A percentile compares a stretch with the other conserved stretches of the same genome.
These are phyloP conservation scores for Plecotus auritus DNA, from an alignment of 2,113 vertebrate genomes.

Conservation along the genomic window DNA sequence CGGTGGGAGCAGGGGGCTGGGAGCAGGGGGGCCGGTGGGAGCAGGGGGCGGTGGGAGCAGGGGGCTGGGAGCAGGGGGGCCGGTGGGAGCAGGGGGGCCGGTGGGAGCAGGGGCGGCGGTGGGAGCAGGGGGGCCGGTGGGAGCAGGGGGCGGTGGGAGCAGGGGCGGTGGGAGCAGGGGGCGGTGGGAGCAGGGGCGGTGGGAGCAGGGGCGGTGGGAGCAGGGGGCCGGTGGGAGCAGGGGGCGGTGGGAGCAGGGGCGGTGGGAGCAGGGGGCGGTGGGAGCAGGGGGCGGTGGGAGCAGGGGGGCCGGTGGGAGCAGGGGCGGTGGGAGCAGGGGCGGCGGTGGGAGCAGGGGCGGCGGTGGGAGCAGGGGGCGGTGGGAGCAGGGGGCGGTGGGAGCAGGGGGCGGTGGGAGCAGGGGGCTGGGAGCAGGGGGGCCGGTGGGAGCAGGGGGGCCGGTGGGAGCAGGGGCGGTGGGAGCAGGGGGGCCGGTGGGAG, in stretches of 20 bases:
- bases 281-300: no score
- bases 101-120: no score
- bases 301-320: neutral
- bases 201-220: neutral
- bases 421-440: no score
- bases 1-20: neutral
- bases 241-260: no score
- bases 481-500: neutral
- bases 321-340: neutral
- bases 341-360: no score
- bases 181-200: neutral
- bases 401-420: neutral
- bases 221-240: neutral
- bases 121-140: neutral
- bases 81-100: neutral
- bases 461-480: neutral
- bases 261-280: neutral
- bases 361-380: neutral
- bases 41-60: neutral
- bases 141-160: neutral
- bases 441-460: neutral
- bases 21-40: neutral
- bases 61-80: no score
- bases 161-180: neutral
- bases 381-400: neutral